These are phyloP conservation scores for Ataeniobius toweri DNA, from an alignment of 2,797 vertebrate genomes.

Conservation along the genomic window DNA sequence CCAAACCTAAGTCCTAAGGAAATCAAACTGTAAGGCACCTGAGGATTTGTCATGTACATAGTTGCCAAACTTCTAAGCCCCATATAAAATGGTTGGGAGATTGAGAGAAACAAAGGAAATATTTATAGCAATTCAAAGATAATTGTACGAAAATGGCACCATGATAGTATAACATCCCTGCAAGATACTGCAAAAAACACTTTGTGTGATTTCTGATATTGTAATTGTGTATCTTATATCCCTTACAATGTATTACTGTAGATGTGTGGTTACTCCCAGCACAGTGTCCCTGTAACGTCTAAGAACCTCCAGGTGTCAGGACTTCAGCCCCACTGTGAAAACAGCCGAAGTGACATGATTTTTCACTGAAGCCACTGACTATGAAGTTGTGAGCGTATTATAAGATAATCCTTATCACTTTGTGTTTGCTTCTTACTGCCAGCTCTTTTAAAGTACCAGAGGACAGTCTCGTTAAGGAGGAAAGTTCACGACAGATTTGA, in stretches of 20 bases:
- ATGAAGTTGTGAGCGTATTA: slow-evolving; percentile 13
- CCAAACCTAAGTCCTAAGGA: slow-evolving; percentile 61
- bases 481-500: background rate
- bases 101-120: slow-evolving; percentile 25
- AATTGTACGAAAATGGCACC: slow-evolving; percentile 41
- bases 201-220: slow-evolving; percentile 10
- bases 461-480: slow-evolving; percentile 2
- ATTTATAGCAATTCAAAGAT: slow-evolving; percentile 8
- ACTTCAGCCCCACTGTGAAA: slow-evolving; percentile 33
- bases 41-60: slow-evolving; percentile 80
- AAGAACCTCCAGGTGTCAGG: slow-evolving; percentile 32
- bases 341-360: slow-evolving; percentile 29
- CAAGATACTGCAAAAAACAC: slow-evolving; percentile 47
- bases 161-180: slow-evolving; percentile 54
- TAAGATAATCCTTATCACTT: slow-evolving; percentile 1
- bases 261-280: slow-evolving; percentile 30
- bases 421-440: background rate
- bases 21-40: slow-evolving; percentile 83
- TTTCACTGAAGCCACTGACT: slow-evolving; percentile 10
- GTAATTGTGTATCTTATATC: slow-evolving; percentile 14
- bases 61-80: slow-evolving; percentile 71
- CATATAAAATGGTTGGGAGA: slow-evolving; percentile 49
- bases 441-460: slow-evolving; percentile 9
- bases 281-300: slow-evolving; percentile 36
- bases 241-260: slow-evolving; percentile 5